phyloP scores from a whole-genome alignment of 2,797 vertebrate genomes.

The Liparis tanakae region DNA sequence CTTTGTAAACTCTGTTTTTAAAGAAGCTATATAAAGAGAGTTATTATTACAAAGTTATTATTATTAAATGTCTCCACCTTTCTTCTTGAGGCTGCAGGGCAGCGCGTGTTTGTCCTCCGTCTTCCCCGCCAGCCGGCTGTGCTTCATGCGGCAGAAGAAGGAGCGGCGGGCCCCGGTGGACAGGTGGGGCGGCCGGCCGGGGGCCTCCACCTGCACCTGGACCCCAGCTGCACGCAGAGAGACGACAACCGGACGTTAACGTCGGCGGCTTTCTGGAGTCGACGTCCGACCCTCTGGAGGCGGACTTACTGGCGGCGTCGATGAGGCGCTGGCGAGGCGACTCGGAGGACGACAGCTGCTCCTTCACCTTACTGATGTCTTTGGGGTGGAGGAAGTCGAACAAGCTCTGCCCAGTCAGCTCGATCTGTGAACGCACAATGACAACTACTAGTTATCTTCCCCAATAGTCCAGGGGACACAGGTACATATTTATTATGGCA shows the following conservation, averaged over 20 bases:
- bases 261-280: background rate
- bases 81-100: conserved; percentile 90
- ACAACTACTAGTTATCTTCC: background rate
- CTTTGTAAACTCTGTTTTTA: too few relatives aligned
- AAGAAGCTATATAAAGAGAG: too few relatives aligned
- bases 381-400: conserved; percentile 97
- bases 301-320: conserved; percentile 90
- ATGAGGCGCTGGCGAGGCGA: conserved; percentile 89
- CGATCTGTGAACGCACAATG: conserved; percentile 80
- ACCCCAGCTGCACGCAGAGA: conserved; percentile 84
- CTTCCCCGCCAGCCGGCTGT: conserved; percentile 87
- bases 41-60: too few relatives aligned
- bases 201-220: conserved; percentile 88
- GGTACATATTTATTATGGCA: too few relatives aligned
- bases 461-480: background rate
- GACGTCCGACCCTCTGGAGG: background rate
- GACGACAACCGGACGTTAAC: background rate
- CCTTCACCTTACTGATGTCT: conserved; percentile 98
- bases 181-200: conserved; percentile 82
- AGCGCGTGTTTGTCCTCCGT: conserved; percentile 87
- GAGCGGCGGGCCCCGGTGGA: conserved; percentile 92
- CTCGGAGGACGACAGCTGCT: conserved; percentile 94
- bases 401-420: conserved; percentile 94
- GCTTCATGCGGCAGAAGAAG: conserved; percentile 98
- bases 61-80: conserved; percentile 80